Conservation (phyloP, 1,140 invertebrate genomes). For the Tribolium madens region DNA sequence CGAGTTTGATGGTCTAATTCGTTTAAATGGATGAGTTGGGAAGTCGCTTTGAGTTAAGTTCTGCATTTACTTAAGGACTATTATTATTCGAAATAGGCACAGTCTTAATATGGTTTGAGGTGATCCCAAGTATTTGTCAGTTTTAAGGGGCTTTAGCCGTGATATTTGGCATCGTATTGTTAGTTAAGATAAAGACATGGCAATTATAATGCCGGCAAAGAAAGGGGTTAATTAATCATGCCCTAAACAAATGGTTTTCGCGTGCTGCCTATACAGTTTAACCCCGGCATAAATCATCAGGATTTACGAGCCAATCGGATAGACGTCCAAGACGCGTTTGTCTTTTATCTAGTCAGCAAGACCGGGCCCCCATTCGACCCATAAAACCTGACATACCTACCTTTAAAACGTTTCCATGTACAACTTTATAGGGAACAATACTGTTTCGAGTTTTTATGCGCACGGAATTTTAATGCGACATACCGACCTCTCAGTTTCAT, state of each 20-base stretch:
- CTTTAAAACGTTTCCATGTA: slow-evolving; percentile 39
- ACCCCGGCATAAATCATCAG: slow-evolving; percentile 45
- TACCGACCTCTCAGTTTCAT: slow-evolving; percentile 25
- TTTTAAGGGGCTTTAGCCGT: slow-evolving; percentile 23
- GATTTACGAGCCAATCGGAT: slow-evolving; percentile 45
- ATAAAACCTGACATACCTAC: slow-evolving; percentile 43
- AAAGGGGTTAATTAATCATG: slow-evolving; percentile 47
- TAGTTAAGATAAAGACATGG: slow-evolving; percentile 48
- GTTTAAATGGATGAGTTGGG: slow-evolving; percentile 38
- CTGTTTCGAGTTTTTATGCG: slow-evolving; percentile 35
- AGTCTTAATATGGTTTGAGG: slow-evolving; percentile 38
- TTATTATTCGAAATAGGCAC: slow-evolving; percentile 39
- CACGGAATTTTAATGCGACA: slow-evolving; percentile 28
- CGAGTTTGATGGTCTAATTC: slow-evolving; percentile 37
- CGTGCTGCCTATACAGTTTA: slow-evolving; percentile 47
- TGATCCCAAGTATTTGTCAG: slow-evolving; percentile 43
- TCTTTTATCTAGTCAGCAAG: slow-evolving; percentile 49
- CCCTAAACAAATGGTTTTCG: slow-evolving; percentile 46
- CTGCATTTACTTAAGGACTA: slow-evolving; percentile 37
- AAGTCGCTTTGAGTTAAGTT: slow-evolving; percentile 33
- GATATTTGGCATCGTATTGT: slow-evolving; percentile 42
- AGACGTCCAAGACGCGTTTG: slow-evolving; percentile 40
- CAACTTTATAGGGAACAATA: slow-evolving; percentile 43
- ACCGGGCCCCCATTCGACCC: slow-evolving; percentile 34
- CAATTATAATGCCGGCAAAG: slow-evolving; percentile 41